Evolutionary conservation across 2,797 vertebrate genomes (phyloP), one percentile per base, ranked within the genome.

Genomic region (Chelon labrosus): DNA sequence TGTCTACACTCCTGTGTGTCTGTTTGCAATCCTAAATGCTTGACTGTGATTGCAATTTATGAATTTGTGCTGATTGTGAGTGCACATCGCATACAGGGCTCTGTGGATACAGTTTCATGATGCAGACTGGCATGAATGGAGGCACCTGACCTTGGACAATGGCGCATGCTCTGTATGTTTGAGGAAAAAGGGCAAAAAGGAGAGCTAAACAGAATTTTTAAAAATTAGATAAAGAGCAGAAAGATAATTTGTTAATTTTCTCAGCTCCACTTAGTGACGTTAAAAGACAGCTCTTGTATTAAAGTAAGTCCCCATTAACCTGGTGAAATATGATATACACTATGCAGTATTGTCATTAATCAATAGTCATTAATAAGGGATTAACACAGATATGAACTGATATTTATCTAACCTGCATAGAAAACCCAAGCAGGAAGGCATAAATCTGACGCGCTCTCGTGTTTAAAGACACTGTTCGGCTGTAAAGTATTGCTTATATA

Each of bases 61-160:
- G 20, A n/a, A 16, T 46, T 31, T 5, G 25, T 20, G 65, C 17
- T 76, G 35, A 35, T 70, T 35, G 0, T 31, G 56, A 52, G 42
- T 58, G 56, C 25, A n/a, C 22, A 27, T 27, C 25, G 25, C 17
- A 13, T 55, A 0, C 69, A 9, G 58, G 13, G 55, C 19, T 46
- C 7, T 66, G 51, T 61, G 63, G 59, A 19, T 55, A 19, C 61
- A 80, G 79, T 54, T 72, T 72, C 52, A 58, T 84, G 76, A 79
- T 79, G 64, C 47, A 51, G 25, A 58, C 52, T 25, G 77, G 73
- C 78, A 75, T 77, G 88, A 73, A 38, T 65, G 82, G 70, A 65
- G 52, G 57, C 81, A 89, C 80, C 90, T 92, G 92, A 92, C 91
- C 92, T 93, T 92, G 90, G 91, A 58, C 17, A 14, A 57, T 65